These are phyloP conservation scores for Trachelus tabidus DNA, from an alignment of 2,888 invertebrate genomes.

Conservation along the genomic window DNA sequence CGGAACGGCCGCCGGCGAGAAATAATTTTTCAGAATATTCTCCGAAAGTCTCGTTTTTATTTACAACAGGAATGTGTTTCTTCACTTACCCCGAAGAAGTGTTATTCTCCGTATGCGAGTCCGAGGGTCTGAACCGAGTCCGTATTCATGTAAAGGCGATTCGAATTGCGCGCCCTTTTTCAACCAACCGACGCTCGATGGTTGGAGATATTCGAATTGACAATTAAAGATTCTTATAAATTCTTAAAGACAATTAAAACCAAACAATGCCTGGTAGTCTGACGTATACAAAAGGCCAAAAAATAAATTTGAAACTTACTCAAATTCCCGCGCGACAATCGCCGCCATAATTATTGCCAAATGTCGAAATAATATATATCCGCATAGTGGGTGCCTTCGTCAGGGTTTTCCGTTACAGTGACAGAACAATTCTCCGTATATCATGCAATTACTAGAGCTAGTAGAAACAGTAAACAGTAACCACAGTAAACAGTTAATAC, in stretches of 20 bases:
- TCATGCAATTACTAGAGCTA: constrained; percentile 64
- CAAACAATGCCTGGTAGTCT: background rate
- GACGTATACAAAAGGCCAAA: background rate
- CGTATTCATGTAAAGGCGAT: background rate
- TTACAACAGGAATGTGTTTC: background rate
- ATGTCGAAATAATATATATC: constrained; percentile 19
- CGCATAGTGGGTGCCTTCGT: constrained; percentile 64
- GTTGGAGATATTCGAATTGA: background rate
- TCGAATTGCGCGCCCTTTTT: background rate
- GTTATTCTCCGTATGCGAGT: constrained; percentile 56
- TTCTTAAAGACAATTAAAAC: background rate
- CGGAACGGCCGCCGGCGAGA: constrained; percentile 38
- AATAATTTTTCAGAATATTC: constrained; percentile 63
- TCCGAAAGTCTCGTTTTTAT: constrained; percentile 47
- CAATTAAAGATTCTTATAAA: too few relatives aligned
- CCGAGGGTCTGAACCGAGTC: constrained; percentile 42
- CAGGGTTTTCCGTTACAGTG: constrained; percentile 66
- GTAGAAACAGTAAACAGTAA: constrained; percentile 61
- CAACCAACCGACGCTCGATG: background rate
- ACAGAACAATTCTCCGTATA: constrained; percentile 61
- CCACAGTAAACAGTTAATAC: constrained; percentile 63
- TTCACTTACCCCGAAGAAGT: background rate
- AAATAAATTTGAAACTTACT: background rate
- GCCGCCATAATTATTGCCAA: background rate
- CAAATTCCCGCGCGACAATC: background rate